A percentile compares a stretch with the other conserved stretches of the same genome.
These are phyloP conservation scores for Cryptoleucopteryx plumbea DNA, from an alignment of 2,113 vertebrate genomes.

Conservation along the genomic window DNA sequence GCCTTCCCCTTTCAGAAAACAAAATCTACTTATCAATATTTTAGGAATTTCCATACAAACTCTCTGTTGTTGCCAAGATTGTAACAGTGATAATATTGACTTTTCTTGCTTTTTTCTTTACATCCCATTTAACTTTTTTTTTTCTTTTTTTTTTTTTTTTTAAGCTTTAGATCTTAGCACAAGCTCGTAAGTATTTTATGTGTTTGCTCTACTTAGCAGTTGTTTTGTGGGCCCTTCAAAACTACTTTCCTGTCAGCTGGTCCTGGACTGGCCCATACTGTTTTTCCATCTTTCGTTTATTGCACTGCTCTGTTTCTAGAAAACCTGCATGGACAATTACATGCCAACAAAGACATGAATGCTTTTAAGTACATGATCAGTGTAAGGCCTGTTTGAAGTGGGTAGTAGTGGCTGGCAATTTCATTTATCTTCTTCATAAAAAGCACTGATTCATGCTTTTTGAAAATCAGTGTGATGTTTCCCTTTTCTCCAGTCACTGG, in stretches of 20 bases:
- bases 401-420: fast-evolving
- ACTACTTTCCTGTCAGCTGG: neutral
- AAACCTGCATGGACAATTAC: neutral
- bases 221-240: neutral
- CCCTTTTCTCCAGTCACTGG: neutral
- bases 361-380: neutral
- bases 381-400: neutral
- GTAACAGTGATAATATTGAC: neutral
- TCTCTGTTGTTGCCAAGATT: neutral
- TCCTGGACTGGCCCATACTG: neutral
- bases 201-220: neutral
- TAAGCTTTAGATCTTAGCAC: neutral
- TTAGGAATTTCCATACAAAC: neutral
- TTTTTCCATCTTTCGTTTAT: neutral
- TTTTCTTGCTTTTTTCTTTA: neutral
- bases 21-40: neutral
- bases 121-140: neutral
- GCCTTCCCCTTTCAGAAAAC: neutral
- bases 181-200: neutral
- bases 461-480: neutral
- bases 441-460: neutral
- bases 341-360: neutral
- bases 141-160: neutral
- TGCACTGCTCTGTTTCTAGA: neutral
- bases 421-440: neutral